Percentiles rank a stretch among this genome's conserved stretches.
Evolutionary conservation across 2,113 vertebrate species (phyloP).

Genomic region (pig (Sus scrofa)): T2T-Sscrofa CM000830.6:64908501-64909000

Average conservation of each 20-base stretch:
- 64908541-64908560: neutral
- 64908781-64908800: too few relatives aligned
- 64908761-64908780: too few relatives aligned
- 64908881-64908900: too few relatives aligned
- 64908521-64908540: neutral
- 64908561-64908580: neutral
- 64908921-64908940: too few relatives aligned
- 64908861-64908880: too few relatives aligned
- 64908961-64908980: too few relatives aligned
- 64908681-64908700: conserved; percentile 36
- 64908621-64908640: conserved; percentile 1
- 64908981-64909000: too few relatives aligned
- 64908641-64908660: neutral
- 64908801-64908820: too few relatives aligned
- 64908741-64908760: conserved; percentile 57
- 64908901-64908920: too few relatives aligned
- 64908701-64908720: conserved; percentile 44
- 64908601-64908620: neutral
- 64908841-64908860: too few relatives aligned
- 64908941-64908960: too few relatives aligned
- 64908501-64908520: conserved; percentile 29
- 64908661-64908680: conserved; percentile 34
- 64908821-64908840: too few relatives aligned
- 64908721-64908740: conserved; percentile 34
- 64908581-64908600: neutral